phyloP scores from a whole-genome alignment of 1,140 invertebrate genomes.

The Proctacanthus coquilletti region DNA sequence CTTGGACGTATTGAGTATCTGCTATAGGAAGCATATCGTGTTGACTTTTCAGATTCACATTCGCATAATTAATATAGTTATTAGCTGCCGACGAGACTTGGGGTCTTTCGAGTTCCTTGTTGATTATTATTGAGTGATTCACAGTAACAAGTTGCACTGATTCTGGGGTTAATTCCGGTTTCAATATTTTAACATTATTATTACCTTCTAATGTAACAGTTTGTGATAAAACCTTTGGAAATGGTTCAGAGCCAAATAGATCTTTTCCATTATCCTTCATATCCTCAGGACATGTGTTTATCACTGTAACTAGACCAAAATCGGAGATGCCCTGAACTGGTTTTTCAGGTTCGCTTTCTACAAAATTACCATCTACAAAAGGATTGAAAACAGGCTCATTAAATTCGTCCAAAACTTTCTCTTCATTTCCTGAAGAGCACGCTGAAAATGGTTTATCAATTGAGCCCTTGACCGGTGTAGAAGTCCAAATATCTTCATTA shows the following conservation, averaged over 20 bases:
- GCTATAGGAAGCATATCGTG: conserved; percentile 19
- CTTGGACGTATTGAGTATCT: conserved; percentile 29
- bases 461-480: conserved; percentile 18
- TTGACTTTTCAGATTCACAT: background rate
- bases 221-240: conserved; percentile 24
- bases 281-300: no score
- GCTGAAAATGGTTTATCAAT: conserved; percentile 2
- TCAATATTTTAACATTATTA: conserved; percentile 1
- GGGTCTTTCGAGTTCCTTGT: conserved; percentile 22
- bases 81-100: conserved; percentile 6
- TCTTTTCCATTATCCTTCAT: conserved; percentile 27
- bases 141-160: conserved; percentile 17
- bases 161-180: background rate
- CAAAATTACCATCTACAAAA: conserved; percentile 12
- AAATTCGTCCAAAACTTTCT: conserved; percentile 24
- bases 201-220: conserved; percentile 3
- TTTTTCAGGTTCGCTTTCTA: no score
- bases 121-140: conserved; percentile 28
- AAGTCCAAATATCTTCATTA: conserved; percentile 17
- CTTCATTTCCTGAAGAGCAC: background rate
- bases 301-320: conserved; percentile 14
- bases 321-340: conserved; percentile 11
- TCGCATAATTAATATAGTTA: background rate
- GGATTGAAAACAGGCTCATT: conserved; percentile 29
- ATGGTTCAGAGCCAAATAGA: conserved; percentile 40